Conservation (phyloP, 2,797 vertebrate species). For the Coregonus ussuriensis region DNA sequence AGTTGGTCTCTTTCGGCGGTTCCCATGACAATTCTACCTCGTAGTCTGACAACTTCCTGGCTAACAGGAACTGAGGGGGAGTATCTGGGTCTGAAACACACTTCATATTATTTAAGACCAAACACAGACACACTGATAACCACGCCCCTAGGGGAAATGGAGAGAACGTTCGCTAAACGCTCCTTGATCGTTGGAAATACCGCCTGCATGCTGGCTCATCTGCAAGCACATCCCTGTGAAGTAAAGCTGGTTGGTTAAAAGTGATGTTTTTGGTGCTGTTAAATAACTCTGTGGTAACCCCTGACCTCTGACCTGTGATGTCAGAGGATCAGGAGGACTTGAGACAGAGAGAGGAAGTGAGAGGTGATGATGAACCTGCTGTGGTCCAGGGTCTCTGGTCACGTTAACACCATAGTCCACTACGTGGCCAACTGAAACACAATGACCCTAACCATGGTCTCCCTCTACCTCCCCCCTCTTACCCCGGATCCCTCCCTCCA, state of each 20-base stretch:
- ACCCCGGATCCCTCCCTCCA: neutral
- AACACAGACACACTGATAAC: slow-evolving; percentile 3
- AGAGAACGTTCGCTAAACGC: too few relatives aligned
- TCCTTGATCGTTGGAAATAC: too few relatives aligned
- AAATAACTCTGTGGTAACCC: neutral
- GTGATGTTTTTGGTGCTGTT: neutral
- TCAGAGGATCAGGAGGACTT: neutral
- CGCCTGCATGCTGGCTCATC: too few relatives aligned
- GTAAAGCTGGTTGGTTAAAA: slow-evolving; percentile 10
- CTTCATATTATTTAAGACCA: slow-evolving; percentile 51
- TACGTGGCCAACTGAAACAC: slow-evolving; percentile 30
- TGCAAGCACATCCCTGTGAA: neutral
- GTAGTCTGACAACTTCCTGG: slow-evolving; percentile 90
- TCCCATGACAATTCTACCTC: slow-evolving; percentile 91
- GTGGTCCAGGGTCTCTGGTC: slow-evolving; percentile 20
- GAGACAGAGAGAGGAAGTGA: neutral
- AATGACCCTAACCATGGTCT: slow-evolving; percentile 28
- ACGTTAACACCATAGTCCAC: slow-evolving; percentile 32
- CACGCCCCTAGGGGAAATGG: neutral
- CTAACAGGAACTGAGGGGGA: slow-evolving; percentile 83
- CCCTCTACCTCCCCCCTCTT: neutral
- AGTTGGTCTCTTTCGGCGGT: slow-evolving; percentile 88
- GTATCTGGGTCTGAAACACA: slow-evolving; percentile 88
- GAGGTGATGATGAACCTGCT: neutral
- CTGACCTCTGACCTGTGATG: slow-evolving; percentile 53